Percentiles rank a stretch among this genome's conserved stretches.
Evolutionary conservation across 1,140 invertebrate species (phyloP).

Genomic region (Grapholita molesta): DNA sequence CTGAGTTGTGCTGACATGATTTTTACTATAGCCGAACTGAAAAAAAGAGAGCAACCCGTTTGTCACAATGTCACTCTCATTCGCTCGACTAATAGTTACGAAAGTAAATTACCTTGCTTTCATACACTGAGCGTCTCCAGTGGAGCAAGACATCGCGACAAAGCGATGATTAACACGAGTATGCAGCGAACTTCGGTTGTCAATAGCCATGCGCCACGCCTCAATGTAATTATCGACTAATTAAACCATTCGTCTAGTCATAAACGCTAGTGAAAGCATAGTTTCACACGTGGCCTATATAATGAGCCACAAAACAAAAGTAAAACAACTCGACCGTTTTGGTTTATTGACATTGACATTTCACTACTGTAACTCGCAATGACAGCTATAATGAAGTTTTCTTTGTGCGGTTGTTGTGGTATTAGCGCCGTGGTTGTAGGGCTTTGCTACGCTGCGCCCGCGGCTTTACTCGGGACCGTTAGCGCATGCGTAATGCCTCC

Average conservation of each 20-base stretch:
- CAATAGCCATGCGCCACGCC: slow-evolving; percentile 25
- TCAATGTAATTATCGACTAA: slow-evolving; percentile 54
- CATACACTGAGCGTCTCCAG: background rate
- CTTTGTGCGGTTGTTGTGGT: slow-evolving; percentile 21
- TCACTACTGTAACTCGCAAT: slow-evolving; percentile 12
- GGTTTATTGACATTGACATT: slow-evolving; percentile 23
- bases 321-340: slow-evolving; percentile 26
- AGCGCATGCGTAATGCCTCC: slow-evolving; percentile 61
- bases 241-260: slow-evolving; percentile 47
- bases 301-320: slow-evolving; percentile 29
- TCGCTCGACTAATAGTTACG: background rate
- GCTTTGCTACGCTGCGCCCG: slow-evolving; percentile 11
- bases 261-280: slow-evolving; percentile 63
- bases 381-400: slow-evolving; percentile 20
- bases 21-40: background rate
- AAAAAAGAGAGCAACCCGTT: background rate
- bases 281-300: slow-evolving; percentile 57
- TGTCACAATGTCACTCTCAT: background rate
- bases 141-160: slow-evolving; percentile 12
- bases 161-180: slow-evolving; percentile 18
- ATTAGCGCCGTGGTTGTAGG: slow-evolving; percentile 20
- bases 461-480: slow-evolving; percentile 47
- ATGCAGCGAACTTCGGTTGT: slow-evolving; percentile 25
- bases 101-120: slow-evolving; percentile 7
- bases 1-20: background rate